Evolutionary conservation across 53 echinoderm and acorn worm genomes (phyloP).

Genomic region (Patiria pectinifera): DNA sequence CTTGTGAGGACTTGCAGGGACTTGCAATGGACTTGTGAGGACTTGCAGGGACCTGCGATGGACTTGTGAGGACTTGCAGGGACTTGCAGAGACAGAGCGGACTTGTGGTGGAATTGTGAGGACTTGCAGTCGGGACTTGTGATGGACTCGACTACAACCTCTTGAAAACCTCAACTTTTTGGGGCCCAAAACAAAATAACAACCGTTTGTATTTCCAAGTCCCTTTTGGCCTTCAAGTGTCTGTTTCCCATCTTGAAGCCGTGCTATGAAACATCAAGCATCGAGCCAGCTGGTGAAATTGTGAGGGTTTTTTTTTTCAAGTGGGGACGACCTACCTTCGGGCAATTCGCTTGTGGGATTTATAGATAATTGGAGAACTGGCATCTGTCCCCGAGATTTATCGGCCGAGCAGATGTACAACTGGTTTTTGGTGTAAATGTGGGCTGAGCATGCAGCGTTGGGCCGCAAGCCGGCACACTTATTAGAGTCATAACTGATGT

Average conservation of each 20-base stretch:
- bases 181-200: too few species aligned
- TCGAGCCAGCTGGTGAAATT: neutral
- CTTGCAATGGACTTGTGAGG: too few species aligned
- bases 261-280: neutral
- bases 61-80: too few species aligned
- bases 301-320: neutral
- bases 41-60: too few species aligned
- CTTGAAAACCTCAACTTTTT: too few species aligned
- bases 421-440: neutral
- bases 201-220: too few species aligned
- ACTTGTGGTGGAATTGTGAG: too few species aligned
- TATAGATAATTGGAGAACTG: neutral
- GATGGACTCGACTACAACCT: too few species aligned
- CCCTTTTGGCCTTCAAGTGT: too few species aligned
- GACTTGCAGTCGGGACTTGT: too few species aligned
- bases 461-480: neutral
- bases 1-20: too few species aligned
- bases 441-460: neutral
- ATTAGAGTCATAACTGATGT: neutral
- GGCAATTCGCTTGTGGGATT: neutral
- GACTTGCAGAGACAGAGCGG: too few species aligned
- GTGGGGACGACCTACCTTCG: neutral
- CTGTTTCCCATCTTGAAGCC: neutral
- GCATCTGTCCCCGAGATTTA: neutral
- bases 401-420: neutral